A percentile compares a stretch with the other conserved stretches of the same genome.
These are phyloP conservation scores for Sus cebifrons DNA, from an alignment of 2,797 vertebrate species.

Conservation along the genomic window DNA sequence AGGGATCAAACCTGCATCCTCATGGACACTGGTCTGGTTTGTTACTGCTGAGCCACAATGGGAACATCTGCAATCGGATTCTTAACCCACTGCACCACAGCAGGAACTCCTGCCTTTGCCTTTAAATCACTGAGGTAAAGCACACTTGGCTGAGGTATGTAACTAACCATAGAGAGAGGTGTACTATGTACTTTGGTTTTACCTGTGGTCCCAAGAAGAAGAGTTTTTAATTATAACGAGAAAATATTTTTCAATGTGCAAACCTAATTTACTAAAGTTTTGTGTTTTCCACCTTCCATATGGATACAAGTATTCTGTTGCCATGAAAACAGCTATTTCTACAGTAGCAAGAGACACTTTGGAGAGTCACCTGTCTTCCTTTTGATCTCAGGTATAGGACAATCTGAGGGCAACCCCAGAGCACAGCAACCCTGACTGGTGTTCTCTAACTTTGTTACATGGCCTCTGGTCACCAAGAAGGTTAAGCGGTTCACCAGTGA, in stretches of 20 bases:
- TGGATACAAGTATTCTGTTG: not conserved
- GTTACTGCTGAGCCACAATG: no score
- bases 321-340: constrained; percentile 48
- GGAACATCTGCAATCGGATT: no score
- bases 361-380: not conserved
- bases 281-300: constrained; percentile 1
- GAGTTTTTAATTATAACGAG: constrained; percentile 50
- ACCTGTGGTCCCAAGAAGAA: not conserved
- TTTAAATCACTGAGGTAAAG: not conserved
- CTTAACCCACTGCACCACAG: no score
- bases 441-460: not conserved
- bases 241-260: constrained; percentile 24
- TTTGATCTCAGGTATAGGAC: not conserved
- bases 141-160: not conserved
- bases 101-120: no score
- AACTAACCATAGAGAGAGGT: not conserved
- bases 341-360: not conserved
- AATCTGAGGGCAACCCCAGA: not conserved
- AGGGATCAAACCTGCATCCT: no score
- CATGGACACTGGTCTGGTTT: no score
- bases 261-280: constrained; percentile 31
- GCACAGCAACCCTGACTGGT: not conserved
- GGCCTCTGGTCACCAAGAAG: not conserved
- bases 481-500: not conserved
- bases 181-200: not conserved